Evolutionary conservation across 2,797 vertebrate genomes (phyloP).

Genomic region (Anolis apletophallus): DNA sequence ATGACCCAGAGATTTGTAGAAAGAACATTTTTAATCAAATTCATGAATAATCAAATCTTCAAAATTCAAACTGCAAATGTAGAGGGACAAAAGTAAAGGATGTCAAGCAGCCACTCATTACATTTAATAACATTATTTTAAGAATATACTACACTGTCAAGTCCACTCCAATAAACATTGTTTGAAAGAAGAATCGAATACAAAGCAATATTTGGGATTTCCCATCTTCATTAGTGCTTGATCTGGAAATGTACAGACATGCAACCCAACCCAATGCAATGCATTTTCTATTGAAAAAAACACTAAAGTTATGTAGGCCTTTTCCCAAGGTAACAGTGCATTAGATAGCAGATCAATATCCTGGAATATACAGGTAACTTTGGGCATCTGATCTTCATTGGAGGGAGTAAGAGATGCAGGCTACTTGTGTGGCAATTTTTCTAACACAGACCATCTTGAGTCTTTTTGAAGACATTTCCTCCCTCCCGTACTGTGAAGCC

Average conservation of each 20-base stretch:
- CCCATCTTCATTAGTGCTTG: not conserved
- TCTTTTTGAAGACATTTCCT: not conserved
- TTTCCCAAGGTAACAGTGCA: not conserved
- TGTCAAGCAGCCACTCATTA: not conserved
- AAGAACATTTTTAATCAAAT: no score
- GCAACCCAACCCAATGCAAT: no score
- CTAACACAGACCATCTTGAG: not conserved
- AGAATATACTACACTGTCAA: not conserved
- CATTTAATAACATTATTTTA: not conserved
- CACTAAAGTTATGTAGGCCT: no score
- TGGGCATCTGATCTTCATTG: not conserved
- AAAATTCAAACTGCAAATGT: no score
- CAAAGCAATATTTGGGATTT: not conserved
- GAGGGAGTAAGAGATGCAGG: not conserved
- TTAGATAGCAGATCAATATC: not conserved
- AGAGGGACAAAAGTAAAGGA: not conserved
- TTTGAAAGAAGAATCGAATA: slow-evolving; percentile 19
- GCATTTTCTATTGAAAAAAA: no score
- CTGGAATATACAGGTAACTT: not conserved
- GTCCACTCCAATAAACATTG: slow-evolving; percentile 21
- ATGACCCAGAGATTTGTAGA: no score
- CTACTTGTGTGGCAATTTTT: not conserved
- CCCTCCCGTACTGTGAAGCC: not conserved
- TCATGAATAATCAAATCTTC: no score
- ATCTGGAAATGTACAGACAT: no score